Evolutionary conservation across 1,140 invertebrate species (phyloP), one percentile per base, ranked within the genome.

Genomic region (Bombus polaris): DNA sequence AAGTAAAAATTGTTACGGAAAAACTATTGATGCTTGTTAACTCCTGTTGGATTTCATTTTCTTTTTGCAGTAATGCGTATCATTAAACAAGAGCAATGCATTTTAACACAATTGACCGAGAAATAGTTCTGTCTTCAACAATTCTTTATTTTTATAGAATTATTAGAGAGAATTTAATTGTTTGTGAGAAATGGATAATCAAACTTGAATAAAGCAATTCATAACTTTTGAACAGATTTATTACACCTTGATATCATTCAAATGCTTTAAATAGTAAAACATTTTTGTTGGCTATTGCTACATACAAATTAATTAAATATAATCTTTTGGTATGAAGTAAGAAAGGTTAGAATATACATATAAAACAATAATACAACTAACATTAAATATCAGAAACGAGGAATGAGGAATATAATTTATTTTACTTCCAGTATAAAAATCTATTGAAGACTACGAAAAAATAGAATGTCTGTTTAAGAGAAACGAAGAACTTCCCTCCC

Each of bases 71-170:
- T 42, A 28, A 39, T 53, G 18, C 18, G 6, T 22, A 25, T 37
- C 18, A 37, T 37, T 68, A 66, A 66, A 66, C 28, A 9, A 62
- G 9, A 25, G 22, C 66, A 37, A 68, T 68, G 66, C 66, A 72
- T 72, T 72, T 71, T 13, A 39, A 72, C 15, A 72, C 12, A 42
- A 44, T n/a, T 35, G 70, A 72, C n/a, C 25, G 28, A 72, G 28
- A n/a, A 18, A 42, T 44, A 42, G 28, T 42, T 42, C 15, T 71
- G 28, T 70, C 68, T 71, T 5, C 10, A 18, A 39, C 37, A 25
- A 72, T n/a, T 72, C 70, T 44, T 72, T 72, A 72, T 44, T 72
- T 72, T 72, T 72, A n/a, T 44, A 72, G 70, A 42, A 42, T n/a
- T 42, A 42, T 42, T 72, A 72, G 28, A 25, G 15, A 15, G 13